Conservation (phyloP, 2,888 invertebrate species). For the Piscicola geometra region DNA sequence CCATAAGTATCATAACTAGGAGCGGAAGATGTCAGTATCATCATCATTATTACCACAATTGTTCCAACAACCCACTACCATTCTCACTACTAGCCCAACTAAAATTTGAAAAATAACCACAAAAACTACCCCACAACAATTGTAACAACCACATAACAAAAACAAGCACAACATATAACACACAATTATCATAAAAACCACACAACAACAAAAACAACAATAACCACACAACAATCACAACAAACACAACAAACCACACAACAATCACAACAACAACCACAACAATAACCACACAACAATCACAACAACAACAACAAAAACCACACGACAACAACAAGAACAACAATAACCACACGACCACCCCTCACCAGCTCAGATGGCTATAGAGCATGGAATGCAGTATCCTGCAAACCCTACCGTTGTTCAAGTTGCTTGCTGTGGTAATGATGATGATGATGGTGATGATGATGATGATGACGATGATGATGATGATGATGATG, state of each 20-base stretch:
- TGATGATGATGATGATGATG: constrained; percentile 39
- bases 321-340: too few relatives aligned
- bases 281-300: too few relatives aligned
- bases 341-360: too few relatives aligned
- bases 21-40: not conserved
- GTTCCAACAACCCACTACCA: not conserved
- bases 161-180: not conserved
- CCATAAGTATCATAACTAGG: constrained; percentile 29
- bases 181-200: not conserved
- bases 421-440: constrained; percentile 1
- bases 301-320: too few relatives aligned
- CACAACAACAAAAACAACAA: not conserved
- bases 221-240: not conserved
- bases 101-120: too few relatives aligned
- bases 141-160: not conserved
- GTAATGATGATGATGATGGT: constrained; percentile 37
- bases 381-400: constrained; percentile 27
- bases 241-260: too few relatives aligned
- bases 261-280: too few relatives aligned
- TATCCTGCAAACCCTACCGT: constrained; percentile 20
- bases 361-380: constrained; percentile 22
- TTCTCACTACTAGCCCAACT: too few relatives aligned
- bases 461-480: constrained; percentile 40
- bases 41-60: not conserved
- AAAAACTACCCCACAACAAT: not conserved